phyloP scores from a whole-genome alignment of 2,113 vertebrate genomes.

The Oryzias celebensis region DNA sequence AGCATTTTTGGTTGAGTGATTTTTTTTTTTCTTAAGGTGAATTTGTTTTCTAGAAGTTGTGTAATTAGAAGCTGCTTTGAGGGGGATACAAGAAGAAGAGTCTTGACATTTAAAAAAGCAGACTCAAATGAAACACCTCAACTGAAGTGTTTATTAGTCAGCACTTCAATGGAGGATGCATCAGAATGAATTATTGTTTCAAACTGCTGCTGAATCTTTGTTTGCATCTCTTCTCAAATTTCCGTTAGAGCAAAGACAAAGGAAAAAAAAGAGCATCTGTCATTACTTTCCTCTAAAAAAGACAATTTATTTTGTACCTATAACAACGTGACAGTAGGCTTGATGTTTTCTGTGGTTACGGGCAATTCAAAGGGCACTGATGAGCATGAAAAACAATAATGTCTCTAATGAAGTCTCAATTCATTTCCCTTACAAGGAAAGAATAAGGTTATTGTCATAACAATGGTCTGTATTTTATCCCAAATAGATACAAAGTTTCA shows the following conservation, averaged over 20 bases:
- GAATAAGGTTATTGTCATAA: slow-evolving; percentile 4
- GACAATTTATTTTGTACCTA: neutral
- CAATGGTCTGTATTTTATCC: slow-evolving; percentile 22
- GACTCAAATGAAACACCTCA: slow-evolving; percentile 56
- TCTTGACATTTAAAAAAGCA: slow-evolving; percentile 59
- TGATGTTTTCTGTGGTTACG: slow-evolving; percentile 19
- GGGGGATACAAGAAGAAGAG: slow-evolving; percentile 40
- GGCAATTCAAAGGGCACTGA: slow-evolving; percentile 37
- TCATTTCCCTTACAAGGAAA: slow-evolving; percentile 6
- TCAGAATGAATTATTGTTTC: slow-evolving; percentile 60
- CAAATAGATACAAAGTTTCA: neutral
- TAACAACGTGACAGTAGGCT: slow-evolving; percentile 7
- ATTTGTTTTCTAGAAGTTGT: slow-evolving; percentile 67
- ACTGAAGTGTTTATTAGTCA: slow-evolving; percentile 67
- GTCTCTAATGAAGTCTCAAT: neutral
- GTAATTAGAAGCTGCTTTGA: slow-evolving; percentile 65
- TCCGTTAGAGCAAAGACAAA: neutral
- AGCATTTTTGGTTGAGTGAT: slow-evolving; percentile 68
- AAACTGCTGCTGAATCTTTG: slow-evolving; percentile 44
- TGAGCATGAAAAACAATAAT: slow-evolving; percentile 12
- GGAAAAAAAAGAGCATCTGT: slow-evolving; percentile 11
- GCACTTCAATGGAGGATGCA: slow-evolving; percentile 62
- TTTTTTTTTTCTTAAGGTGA: slow-evolving; percentile 54
- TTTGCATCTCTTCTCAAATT: slow-evolving; percentile 31
- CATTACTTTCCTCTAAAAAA: slow-evolving; percentile 13